Conservation (phyloP, 2,113 vertebrate genomes). For the Alethe diademata region DNA sequence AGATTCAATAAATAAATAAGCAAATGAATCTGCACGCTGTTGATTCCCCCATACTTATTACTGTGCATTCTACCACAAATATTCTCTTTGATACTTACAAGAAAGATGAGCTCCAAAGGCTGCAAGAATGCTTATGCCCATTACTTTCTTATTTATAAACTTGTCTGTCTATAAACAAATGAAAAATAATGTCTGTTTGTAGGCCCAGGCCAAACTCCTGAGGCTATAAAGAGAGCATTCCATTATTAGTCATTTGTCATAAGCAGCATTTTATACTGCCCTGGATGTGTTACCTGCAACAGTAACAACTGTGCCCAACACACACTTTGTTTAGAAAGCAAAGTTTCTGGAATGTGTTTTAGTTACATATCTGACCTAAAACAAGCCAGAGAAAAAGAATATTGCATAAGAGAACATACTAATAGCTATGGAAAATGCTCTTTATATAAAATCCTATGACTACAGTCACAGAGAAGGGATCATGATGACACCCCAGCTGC, state of each 20-base stretch:
- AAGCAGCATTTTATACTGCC: background rate
- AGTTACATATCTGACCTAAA: background rate
- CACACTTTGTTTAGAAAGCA: background rate
- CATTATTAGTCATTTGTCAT: background rate
- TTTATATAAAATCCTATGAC: background rate
- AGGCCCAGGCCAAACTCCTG: background rate
- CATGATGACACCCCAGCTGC: background rate
- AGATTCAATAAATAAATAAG: background rate
- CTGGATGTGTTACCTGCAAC: background rate
- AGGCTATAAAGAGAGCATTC: background rate
- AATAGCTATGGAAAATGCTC: background rate
- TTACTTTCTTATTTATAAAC: constrained; percentile 21
- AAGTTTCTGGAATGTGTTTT: background rate
- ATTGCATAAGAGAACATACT: background rate
- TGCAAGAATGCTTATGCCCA: background rate
- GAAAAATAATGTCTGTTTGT: background rate
- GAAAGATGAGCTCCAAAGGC: constrained; percentile 9
- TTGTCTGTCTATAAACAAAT: background rate
- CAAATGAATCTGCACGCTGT: background rate
- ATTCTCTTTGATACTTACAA: constrained; percentile 29
- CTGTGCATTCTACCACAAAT: background rate
- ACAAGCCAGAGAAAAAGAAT: background rate
- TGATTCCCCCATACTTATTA: background rate
- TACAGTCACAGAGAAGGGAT: background rate
- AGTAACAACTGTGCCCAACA: background rate